phyloP scores from a whole-genome alignment of 2,888 invertebrate genomes.

The Xanthia icteritia region DNA sequence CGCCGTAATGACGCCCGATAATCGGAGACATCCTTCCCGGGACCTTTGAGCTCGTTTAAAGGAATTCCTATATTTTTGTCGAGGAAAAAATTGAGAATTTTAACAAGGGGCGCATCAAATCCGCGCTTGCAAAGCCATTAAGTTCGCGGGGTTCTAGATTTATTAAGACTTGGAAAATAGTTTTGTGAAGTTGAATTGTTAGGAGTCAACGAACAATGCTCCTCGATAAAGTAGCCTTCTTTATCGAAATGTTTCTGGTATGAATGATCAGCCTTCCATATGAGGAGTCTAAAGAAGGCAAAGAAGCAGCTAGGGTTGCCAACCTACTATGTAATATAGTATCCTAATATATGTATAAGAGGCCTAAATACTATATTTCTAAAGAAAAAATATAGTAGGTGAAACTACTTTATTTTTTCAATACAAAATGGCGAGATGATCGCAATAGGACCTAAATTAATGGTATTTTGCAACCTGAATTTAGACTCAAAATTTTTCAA shows the following conservation, averaged over 20 bases:
- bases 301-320: no score
- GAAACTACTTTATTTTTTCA: no score
- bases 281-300: no score
- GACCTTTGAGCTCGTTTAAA: slow-evolving; percentile 76
- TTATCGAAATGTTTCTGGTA: slow-evolving; percentile 6
- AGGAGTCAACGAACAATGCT: background rate
- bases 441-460: no score
- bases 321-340: no score
- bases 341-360: no score
- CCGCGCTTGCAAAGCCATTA: slow-evolving; percentile 54
- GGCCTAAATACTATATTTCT: no score
- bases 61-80: slow-evolving; percentile 71
- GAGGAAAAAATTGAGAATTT: slow-evolving; percentile 66
- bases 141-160: slow-evolving; percentile 31
- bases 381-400: no score
- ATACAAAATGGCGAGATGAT: no score
- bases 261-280: background rate
- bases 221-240: background rate
- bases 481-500: no score
- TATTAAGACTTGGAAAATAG: slow-evolving; percentile 48
- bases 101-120: slow-evolving; percentile 59
- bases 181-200: slow-evolving; percentile 30
- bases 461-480: no score
- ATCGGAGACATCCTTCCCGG: slow-evolving; percentile 84
- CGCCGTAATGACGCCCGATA: slow-evolving; percentile 80